Base-by-base conservation (phyloP, 35 echinoderm and acorn worm species). In the Anneissia japonica region DNA sequence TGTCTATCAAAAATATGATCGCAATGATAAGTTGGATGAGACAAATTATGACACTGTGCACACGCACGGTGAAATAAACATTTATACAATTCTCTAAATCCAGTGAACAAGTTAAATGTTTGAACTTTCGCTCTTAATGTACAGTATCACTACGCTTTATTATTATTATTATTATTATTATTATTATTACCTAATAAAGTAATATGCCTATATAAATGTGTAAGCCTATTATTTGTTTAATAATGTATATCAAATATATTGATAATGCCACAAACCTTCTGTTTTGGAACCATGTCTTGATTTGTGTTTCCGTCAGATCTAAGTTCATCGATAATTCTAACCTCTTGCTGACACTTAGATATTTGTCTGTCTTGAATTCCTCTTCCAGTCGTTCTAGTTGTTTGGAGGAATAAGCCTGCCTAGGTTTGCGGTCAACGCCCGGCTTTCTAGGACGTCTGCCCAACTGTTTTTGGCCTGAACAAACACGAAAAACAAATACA, bases 261-360 rank as follows among this genome's bases (percentile, higher is more conserved):
- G n/a, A n/a, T n/a, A 82, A 82, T 12, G 31, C n/a, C 11, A 79
- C 79, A 83, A 72, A 99, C 96, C 96, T 91, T 82, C 96, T 91
- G 83, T 99, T 99, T 85, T 99, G 96, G 80, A 99, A 99, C 96
- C 96, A 99, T 40, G 96, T 99, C 75, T 99, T 99, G 77, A 99
- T 99, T 78, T 99, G 96, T 30, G 96, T 99, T 89, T 99, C 96
- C 2, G 96, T 99, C 1, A 99, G 92, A 83, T 99, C 94, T 28
- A 99, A 92, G n/a, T 92, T 89, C 87, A 99, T 77, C 31, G 88
- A 91, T 78, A 99, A 79, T 35, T 99, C 96, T 36, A 99, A 79
- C 79, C 96, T 38, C 84, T 99, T 99, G 83, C 96, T 99, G 34
- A 99, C 96, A 75, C 96, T 99, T 12, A 99, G 86, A 76, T 94